Percentiles rank a stretch among this genome's conserved stretches.
Conservation (phyloP, 2,797 vertebrate genomes). For the Sciurus carolinensis region DNA sequence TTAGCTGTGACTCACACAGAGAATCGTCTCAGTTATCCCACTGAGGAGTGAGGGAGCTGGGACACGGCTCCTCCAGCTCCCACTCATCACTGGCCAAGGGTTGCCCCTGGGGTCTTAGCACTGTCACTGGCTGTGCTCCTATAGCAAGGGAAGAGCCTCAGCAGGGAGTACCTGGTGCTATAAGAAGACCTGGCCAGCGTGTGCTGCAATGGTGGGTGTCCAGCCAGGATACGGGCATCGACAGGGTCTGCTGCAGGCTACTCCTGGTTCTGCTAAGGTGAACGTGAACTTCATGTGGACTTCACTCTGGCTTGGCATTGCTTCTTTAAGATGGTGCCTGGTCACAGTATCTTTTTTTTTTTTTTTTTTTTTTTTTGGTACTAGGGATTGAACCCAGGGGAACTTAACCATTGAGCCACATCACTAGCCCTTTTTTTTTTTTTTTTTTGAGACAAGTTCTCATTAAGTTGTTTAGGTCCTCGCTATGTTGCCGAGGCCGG, state of each 20-base stretch:
- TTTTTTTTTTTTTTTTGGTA: too few relatives aligned
- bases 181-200: fast-evolving
- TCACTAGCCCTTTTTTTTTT: too few relatives aligned
- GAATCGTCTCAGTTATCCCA: not conserved
- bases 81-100: not conserved
- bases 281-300: not conserved
- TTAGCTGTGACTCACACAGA: too few relatives aligned
- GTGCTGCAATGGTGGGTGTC: not conserved
- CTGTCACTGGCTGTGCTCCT: not conserved
- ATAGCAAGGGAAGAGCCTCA: not conserved
- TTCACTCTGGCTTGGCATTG: not conserved
- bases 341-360: too few relatives aligned
- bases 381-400: too few relatives aligned
- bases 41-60: not conserved
- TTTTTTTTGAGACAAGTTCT: too few relatives aligned
- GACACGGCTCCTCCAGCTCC: not conserved
- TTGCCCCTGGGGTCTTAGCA: not conserved
- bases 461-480: too few relatives aligned
- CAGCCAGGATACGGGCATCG: fast-evolving
- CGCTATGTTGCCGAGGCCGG: too few relatives aligned
- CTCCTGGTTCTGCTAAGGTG: not conserved
- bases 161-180: not conserved
- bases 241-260: not conserved
- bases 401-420: too few relatives aligned
- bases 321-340: not conserved